Base-by-base conservation (phyloP, 2,797 vertebrate genomes). In the Psittacula echo region DNA sequence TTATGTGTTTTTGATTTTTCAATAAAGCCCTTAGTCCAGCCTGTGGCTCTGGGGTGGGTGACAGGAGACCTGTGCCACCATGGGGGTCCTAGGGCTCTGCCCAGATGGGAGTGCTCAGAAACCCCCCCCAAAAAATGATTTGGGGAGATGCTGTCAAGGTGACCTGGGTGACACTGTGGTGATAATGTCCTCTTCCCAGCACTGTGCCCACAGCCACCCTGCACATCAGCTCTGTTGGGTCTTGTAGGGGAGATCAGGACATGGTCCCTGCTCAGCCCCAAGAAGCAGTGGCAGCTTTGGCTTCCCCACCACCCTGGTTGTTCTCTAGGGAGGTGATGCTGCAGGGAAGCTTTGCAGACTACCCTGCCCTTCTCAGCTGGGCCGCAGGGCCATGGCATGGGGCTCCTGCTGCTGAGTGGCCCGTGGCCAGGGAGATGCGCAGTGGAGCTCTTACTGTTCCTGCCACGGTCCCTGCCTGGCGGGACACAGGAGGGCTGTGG, bases 1-100 rank as follows among this genome's bases (percentile, higher is more conserved):
- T 94, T 29, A 81, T 85, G 92, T 96, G 96, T 74, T 96, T 97
- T 95, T 22, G 80, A 65, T 97, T 97, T 98, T 97, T 98, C 97
- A 98, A 97, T 98, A 98, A 98, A 98, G 84, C 95, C 87, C 96
- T 96, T 95, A 91, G 94, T 65, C 45, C 81, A 76, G 70, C 39
- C 26, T 74, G 37, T 1, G 5, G 42, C 48, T 84, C 0, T 0
- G 54, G 14, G 26, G 37, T 48, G 50, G 29, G 23, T 39, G 48
- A 14, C 20, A 39, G 70, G 65, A 39, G 17, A 17, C 12, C 4
- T 56, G 56, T 56, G 62, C 27, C 68, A 68, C 74, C 4, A 0
- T 1, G 7, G 37, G 32, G 37, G 41, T 21, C 29, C 37, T 10
- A 5, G 9, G 11, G 26, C 34, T 65, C 60, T 26, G 50, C n/a